A percentile compares a stretch with the other conserved stretches of the same genome.
These are phyloP conservation scores for Harpegnathos saltator DNA, from an alignment of 1,140 invertebrate genomes.

Conservation along the genomic window DNA sequence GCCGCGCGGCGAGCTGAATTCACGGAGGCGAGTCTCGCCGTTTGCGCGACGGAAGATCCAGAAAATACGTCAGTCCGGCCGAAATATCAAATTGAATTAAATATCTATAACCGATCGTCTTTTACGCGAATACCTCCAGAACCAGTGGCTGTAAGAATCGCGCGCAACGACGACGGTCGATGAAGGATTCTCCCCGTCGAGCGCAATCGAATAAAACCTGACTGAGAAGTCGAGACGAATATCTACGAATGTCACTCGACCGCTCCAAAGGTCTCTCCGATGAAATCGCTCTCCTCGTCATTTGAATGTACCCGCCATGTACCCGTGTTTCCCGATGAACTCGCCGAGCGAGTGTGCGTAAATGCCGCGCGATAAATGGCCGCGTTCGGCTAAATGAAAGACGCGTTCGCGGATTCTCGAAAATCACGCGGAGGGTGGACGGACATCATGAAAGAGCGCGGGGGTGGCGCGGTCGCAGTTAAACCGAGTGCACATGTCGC, in stretches of 20 bases:
- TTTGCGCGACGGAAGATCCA: too few species aligned
- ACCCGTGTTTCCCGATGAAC: neutral
- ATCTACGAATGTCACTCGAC: too few species aligned
- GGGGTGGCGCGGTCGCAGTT: constrained; percentile 47
- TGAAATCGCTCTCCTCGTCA: neutral
- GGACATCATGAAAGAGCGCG: constrained; percentile 1
- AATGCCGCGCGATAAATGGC: neutral
- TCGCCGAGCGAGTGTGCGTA: constrained; percentile 10
- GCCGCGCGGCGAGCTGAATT: too few species aligned
- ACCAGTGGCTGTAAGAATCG: too few species aligned
- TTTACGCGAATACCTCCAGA: neutral
- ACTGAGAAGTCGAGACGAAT: too few species aligned
- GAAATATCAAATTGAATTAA: too few species aligned
- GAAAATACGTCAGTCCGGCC: too few species aligned
- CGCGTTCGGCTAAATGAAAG: constrained; percentile 43
- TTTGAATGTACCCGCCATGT: neutral
- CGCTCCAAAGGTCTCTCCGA: neutral
- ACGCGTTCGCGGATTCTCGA: constrained; percentile 38
- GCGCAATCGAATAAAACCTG: too few species aligned
- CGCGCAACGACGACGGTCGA: too few species aligned
- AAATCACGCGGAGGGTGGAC: constrained; percentile 24
- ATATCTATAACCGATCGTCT: too few species aligned
- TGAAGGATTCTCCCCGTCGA: too few species aligned
- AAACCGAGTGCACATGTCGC: constrained; percentile 80
- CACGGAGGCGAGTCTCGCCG: too few species aligned